A percentile compares a stretch with the other conserved stretches of the same genome.
Conservation (phyloP, 2,888 invertebrate species). For the Acrocera orbiculus region DNA sequence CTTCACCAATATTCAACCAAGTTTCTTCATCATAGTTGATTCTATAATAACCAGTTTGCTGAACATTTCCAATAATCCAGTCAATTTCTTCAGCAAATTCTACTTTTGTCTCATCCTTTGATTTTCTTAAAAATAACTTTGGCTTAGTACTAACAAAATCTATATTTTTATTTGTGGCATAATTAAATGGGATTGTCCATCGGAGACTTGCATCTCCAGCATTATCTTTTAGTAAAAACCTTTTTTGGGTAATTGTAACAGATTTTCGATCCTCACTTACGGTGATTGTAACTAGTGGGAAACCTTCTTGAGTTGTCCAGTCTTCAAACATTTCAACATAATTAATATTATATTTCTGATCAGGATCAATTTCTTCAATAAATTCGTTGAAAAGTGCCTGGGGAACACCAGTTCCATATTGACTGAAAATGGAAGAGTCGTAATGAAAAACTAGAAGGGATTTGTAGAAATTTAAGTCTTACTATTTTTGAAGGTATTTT, state of each 20-base stretch:
- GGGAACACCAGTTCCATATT: slow-evolving; percentile 30
- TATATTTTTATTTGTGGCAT: slow-evolving; percentile 15
- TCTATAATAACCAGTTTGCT: slow-evolving; percentile 34
- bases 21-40: slow-evolving; percentile 48
- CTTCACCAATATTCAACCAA: slow-evolving; percentile 29
- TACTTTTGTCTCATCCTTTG: slow-evolving; percentile 2
- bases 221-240: slow-evolving; percentile 16
- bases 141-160: slow-evolving; percentile 19
- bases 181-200: slow-evolving; percentile 20
- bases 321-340: slow-evolving; percentile 28
- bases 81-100: slow-evolving; percentile 12
- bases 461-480: background rate
- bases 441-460: too few species aligned
- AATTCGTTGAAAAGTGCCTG: slow-evolving; percentile 35
- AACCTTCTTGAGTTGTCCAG: slow-evolving; percentile 49
- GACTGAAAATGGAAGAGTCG: too few species aligned
- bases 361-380: too few species aligned
- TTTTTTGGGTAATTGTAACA: slow-evolving; percentile 16
- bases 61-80: slow-evolving; percentile 23
- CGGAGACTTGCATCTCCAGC: background rate
- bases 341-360: slow-evolving; percentile 17
- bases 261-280: slow-evolving; percentile 3
- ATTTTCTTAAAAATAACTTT: slow-evolving; percentile 14
- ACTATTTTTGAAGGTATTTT: slow-evolving; percentile 32
- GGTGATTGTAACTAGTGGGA: slow-evolving; percentile 41